Evolutionary conservation across 2,888 invertebrate species (phyloP).

Genomic region (Mellilla xanthometata): DNA sequence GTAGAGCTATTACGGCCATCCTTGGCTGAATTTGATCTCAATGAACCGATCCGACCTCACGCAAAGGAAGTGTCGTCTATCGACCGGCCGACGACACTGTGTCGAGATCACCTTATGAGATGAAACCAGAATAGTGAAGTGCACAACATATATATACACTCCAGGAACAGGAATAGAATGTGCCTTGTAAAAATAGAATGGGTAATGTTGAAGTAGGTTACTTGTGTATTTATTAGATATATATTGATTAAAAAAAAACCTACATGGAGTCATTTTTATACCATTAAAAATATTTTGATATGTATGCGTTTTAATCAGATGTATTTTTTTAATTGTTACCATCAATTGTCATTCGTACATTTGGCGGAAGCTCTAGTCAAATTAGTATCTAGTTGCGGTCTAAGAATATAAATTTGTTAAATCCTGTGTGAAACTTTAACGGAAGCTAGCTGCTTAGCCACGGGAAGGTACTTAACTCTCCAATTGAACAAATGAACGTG

Average conservation of each 20-base stretch:
- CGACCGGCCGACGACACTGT: conserved; percentile 36
- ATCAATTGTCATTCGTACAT: too few relatives aligned
- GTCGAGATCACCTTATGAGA: conserved; percentile 22
- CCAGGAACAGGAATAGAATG: conserved; percentile 17
- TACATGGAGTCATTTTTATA: too few relatives aligned
- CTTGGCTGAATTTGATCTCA: conserved; percentile 53
- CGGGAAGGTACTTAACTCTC: conserved; percentile 56
- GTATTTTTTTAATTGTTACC: too few relatives aligned
- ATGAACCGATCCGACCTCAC: conserved; percentile 40
- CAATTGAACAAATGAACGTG: conserved; percentile 74
- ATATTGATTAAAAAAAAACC: too few relatives aligned
- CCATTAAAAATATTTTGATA: too few relatives aligned
- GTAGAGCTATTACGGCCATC: conserved; percentile 53
- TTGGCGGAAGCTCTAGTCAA: too few relatives aligned
- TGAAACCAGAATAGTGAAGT: conserved; percentile 31
- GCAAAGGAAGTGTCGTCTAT: conserved; percentile 26
- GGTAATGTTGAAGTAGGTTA: not conserved
- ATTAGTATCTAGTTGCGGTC: not conserved
- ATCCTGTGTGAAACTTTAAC: conserved; percentile 64
- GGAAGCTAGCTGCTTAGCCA: conserved; percentile 63
- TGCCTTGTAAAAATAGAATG: conserved; percentile 2
- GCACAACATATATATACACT: conserved; percentile 9
- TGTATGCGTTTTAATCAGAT: too few relatives aligned
- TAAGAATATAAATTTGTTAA: conserved; percentile 32
- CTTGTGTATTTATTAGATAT: too few relatives aligned